Evolutionary conservation across 2,113 vertebrate species (phyloP), one percentile per base, ranked within the genome.

Genomic region (Ploceus nigricollis): DNA sequence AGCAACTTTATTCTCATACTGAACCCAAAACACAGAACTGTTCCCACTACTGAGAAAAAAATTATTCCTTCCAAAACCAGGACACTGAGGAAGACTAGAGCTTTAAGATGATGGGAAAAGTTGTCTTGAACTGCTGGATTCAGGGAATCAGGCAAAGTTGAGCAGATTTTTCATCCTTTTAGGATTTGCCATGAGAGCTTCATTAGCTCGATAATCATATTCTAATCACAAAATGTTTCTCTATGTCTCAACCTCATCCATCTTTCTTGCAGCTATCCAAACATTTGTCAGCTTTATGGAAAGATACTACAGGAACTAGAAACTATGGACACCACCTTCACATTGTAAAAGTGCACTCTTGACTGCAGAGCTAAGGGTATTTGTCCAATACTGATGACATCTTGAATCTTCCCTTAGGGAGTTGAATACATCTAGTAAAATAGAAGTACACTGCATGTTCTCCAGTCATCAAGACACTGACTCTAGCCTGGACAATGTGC

Each of bases 221-320:
- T 93, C 42, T 45, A 90, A 64, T 51, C 60, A 84, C 63, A 83
- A 92, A 92, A 76, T 83, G 40, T 50, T 84, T 96, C 42, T 94
- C 9, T 64, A 0, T 83, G 20, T 81, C 40, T 82, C 66, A 81
- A 17, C 17, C 23, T 65, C 27, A 80, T 92, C 37, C 33, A 45
- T 71, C 54, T 93, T 27, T 58, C 31, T 70, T 93, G 21, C 25
- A 84, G 45, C 63, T 93, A 30, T 87, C 51, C 65, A 82, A 90
- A 77, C 51, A 64, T 22, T 48, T 69, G 42, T 35, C 85, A 93
- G 31, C 47, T 95, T 91, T 88, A 61, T 57, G 72, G 76, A 68
- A 90, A 81, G 37, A 12, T 86, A 81, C 42, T 76, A 84, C 44
- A 54, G 82, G 68, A 78, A 27, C n/a, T 84, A 66, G 57, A 78